Conservation (phyloP, 2,797 vertebrate genomes). For the Benthosema pterotum region DNA sequence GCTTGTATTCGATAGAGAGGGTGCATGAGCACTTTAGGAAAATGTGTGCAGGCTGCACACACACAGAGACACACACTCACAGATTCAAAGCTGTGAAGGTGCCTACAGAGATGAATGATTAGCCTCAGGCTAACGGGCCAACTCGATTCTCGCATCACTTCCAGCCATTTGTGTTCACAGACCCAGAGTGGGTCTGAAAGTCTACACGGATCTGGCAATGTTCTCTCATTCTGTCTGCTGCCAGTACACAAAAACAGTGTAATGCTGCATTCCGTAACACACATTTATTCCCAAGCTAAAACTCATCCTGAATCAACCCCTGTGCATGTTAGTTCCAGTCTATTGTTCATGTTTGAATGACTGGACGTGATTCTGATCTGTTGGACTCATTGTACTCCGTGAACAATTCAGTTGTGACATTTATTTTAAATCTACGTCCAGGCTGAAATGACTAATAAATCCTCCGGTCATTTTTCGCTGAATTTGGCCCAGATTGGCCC, state of each 20-base stretch:
- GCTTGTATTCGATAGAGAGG: no score
- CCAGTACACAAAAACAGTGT: neutral
- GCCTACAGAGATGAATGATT: slow-evolving; percentile 51
- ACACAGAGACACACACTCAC: neutral
- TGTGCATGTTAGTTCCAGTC: slow-evolving; percentile 36
- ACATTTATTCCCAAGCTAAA: slow-evolving; percentile 38
- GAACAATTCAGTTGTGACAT: slow-evolving; percentile 8
- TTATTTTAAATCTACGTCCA: neutral
- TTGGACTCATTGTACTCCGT: slow-evolving; percentile 9
- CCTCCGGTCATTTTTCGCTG: no score
- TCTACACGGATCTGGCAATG: slow-evolving; percentile 9
- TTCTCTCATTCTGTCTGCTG: slow-evolving; percentile 37
- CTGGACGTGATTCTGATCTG: slow-evolving; percentile 22
- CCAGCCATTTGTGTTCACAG: slow-evolving; percentile 32
- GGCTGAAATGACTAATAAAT: neutral
- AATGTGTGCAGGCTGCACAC: no score
- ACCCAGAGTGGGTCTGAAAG: slow-evolving; percentile 21
- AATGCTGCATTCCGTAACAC: slow-evolving; percentile 7
- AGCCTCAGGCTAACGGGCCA: slow-evolving; percentile 24
- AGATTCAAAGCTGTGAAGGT: slow-evolving; percentile 53
- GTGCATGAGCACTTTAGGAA: no score
- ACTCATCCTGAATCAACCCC: slow-evolving; percentile 23
- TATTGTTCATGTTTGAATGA: slow-evolving; percentile 21
- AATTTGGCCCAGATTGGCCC: no score
- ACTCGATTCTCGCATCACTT: slow-evolving; percentile 34